These are phyloP conservation scores for Microcaecilia unicolor DNA, from an alignment of 2,797 vertebrate genomes.

Conservation along the genomic window DNA sequence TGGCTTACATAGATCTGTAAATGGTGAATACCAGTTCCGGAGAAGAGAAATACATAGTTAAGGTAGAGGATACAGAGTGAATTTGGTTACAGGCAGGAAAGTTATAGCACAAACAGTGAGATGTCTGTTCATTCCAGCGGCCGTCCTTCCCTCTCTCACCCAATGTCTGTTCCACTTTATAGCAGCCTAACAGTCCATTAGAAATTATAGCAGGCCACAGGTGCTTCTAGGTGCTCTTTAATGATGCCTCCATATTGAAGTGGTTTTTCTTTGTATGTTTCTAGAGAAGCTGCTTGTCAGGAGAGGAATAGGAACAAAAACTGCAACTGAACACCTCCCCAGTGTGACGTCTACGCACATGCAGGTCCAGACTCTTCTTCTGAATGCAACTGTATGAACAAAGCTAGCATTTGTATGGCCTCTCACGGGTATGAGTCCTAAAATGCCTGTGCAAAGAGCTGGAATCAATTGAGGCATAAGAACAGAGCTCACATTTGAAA, in stretches of 20 bases:
- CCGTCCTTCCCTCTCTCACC: too few relatives aligned
- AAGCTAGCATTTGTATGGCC: constrained; percentile 42
- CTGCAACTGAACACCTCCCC: constrained; percentile 50
- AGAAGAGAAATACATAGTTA: too few relatives aligned
- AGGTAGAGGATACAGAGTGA: too few relatives aligned
- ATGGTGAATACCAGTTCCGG: too few relatives aligned
- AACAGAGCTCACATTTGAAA: constrained; percentile 47
- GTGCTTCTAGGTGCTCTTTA: not conserved
- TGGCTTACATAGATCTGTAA: too few relatives aligned
- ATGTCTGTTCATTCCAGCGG: too few relatives aligned
- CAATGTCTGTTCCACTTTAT: too few relatives aligned
- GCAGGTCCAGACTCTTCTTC: constrained; percentile 69
- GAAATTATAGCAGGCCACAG: not conserved
- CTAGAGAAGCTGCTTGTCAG: constrained; percentile 49
- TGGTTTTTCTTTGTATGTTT: constrained; percentile 51
- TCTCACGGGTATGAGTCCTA: constrained; percentile 44
- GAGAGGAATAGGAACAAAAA: constrained; percentile 50
- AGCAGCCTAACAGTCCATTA: not conserved
- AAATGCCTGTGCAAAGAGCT: constrained; percentile 50
- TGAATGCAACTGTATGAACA: constrained; percentile 56
- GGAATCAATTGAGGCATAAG: constrained; percentile 54
- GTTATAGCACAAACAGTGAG: too few relatives aligned
- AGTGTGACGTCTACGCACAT: constrained; percentile 43
- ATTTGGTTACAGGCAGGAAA: too few relatives aligned
- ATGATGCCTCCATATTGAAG: not conserved